phyloP scores from a whole-genome alignment of 2,797 vertebrate genomes.

The Takifugu ocellatus region DNA sequence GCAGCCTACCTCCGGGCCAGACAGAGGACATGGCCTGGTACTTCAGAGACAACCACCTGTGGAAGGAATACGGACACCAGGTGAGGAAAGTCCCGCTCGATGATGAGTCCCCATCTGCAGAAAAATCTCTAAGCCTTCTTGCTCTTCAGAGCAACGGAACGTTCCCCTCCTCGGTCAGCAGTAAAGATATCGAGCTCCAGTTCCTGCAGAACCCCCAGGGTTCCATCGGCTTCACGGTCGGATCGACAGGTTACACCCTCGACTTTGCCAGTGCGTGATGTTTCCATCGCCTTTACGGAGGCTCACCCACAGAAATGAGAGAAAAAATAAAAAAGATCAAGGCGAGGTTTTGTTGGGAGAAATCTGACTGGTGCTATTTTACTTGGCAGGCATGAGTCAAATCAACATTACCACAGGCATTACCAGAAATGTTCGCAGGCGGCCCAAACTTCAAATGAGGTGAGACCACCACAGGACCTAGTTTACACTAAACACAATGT shows the following conservation, averaged over 20 bases:
- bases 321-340: not conserved
- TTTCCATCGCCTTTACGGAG: not conserved
- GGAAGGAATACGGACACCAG: constrained; percentile 67
- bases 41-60: constrained; percentile 61
- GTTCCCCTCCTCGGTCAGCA: constrained; percentile 46
- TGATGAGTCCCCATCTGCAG: no score
- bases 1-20: constrained; percentile 32
- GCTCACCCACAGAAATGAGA: not conserved
- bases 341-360: not conserved
- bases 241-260: constrained; percentile 34
- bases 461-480: constrained; percentile 8
- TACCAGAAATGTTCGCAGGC: constrained; percentile 54
- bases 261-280: constrained; percentile 52
- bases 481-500: no score
- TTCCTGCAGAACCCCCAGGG: constrained; percentile 42
- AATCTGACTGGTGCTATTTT: not conserved
- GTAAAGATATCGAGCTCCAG: constrained; percentile 50
- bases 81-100: constrained; percentile 26
- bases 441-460: constrained; percentile 60
- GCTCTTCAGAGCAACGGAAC: constrained; percentile 28
- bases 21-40: constrained; percentile 64
- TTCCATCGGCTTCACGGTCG: constrained; percentile 51
- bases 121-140: not conserved
- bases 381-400: constrained; percentile 65
- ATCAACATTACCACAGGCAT: constrained; percentile 48